Base-by-base conservation (phyloP, 2,797 vertebrate species). In the Zalophus californianus region DNA sequence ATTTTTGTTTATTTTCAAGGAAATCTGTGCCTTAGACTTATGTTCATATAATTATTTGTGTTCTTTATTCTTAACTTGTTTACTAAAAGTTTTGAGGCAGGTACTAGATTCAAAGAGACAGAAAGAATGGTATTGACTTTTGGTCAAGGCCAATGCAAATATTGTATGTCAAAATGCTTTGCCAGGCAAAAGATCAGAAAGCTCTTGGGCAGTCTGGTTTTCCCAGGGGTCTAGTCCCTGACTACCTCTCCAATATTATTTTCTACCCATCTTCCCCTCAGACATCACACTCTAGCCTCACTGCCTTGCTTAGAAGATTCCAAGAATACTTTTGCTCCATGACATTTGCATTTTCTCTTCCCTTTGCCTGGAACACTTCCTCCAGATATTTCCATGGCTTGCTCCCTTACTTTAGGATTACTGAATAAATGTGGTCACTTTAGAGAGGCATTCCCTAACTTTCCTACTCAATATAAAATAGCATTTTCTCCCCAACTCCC, bases 41-140 rank as follows among this genome's bases (percentile, higher is more conserved):
- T 50, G 35, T 83, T 83, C 35, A 64, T 41, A 91, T 41, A 12
- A 50, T 82, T 93, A 82, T 78, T 88, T 75, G 16, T 66, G 91
- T 58, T 89, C 27, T 87, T 80, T 93, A 77, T 58, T 86, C n/a
- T 94, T 64, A 88, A 88, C 6, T 52, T 78, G 23, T 54, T n/a
- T 89, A 41, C 48, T 83, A 70, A 87, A 91, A 87, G 32, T 73
- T 86, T 93, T 87, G 68, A 95, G 25, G 18, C 68, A 83, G 60
- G 11, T 48, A 78, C 54, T 85, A 52, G 3, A 73, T 66, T 73
- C 72, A 85, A 58, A 66, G 64, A 41, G 20, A 20, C 5, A 60
- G 16, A 84, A 95, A 77, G 11, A 75, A 92, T 82, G 25, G 14
- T 50, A 68, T 32, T 89, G 56, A 86, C 29, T 84, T 91, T 91